Evolutionary conservation across 2,797 vertebrate species (phyloP).

Genomic region (Crenichthys baileyi): DNA sequence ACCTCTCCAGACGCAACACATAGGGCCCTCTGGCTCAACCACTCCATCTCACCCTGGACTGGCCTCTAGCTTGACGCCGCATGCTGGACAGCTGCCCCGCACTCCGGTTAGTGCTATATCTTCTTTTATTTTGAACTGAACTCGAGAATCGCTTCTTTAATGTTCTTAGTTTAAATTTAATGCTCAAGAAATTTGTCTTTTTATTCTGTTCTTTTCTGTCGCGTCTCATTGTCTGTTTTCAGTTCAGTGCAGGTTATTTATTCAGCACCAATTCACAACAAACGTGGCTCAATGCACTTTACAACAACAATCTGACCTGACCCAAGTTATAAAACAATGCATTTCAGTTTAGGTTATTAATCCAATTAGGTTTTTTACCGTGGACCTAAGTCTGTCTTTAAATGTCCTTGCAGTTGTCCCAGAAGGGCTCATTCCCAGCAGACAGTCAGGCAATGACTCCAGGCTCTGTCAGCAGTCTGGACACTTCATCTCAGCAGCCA

Average conservation of each 20-base stretch:
- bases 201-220: too few species aligned
- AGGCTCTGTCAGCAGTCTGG: constrained; percentile 90
- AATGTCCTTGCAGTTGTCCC: constrained; percentile 84
- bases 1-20: constrained; percentile 80
- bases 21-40: constrained; percentile 74
- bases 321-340: too few species aligned
- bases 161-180: neutral
- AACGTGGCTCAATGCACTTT: too few species aligned
- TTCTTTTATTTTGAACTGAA: neutral
- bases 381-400: neutral
- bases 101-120: constrained; percentile 88
- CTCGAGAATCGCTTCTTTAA: neutral
- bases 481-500: constrained; percentile 88
- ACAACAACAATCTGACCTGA: too few species aligned
- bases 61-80: constrained; percentile 83
- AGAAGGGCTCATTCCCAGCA: constrained; percentile 87
- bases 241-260: too few species aligned
- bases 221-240: neutral
- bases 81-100: constrained; percentile 86
- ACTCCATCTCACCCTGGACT: constrained; percentile 80
- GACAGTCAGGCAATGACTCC: constrained; percentile 92
- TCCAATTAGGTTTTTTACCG: neutral
- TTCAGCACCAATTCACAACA: too few species aligned
- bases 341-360: neutral
- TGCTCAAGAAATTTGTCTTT: neutral